Conservation (phyloP, 2,888 invertebrate genomes). For the Trichacis sp. region DNA sequence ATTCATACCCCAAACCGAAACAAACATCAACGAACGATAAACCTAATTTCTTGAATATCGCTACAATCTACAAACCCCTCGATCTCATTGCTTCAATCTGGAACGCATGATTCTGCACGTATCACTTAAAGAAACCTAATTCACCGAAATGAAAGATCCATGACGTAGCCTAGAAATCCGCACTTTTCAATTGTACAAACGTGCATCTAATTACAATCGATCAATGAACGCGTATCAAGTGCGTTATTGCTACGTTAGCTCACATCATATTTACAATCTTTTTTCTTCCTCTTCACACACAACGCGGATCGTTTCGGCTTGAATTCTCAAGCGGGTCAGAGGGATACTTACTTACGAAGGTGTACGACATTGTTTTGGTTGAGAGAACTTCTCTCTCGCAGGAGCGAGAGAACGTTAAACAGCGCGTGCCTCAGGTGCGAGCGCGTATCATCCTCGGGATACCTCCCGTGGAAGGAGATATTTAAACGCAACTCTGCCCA, state of each 20-base stretch:
- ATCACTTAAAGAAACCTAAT: slow-evolving; percentile 22
- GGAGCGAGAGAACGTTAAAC: slow-evolving; percentile 58
- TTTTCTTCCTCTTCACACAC: slow-evolving; percentile 25
- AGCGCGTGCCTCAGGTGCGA: slow-evolving; percentile 61
- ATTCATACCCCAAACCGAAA: too few relatives aligned
- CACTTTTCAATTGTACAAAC: slow-evolving; percentile 9
- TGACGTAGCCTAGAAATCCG: slow-evolving; percentile 10
- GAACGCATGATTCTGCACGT: slow-evolving; percentile 36
- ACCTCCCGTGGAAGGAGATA: slow-evolving; percentile 44
- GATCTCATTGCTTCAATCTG: slow-evolving; percentile 35
- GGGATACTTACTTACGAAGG: slow-evolving; percentile 61
- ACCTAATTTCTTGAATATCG: not conserved
- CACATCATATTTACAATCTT: slow-evolving; percentile 15
- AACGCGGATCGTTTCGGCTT: slow-evolving; percentile 53
- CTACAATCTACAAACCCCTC: slow-evolving; percentile 5
- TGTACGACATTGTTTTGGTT: slow-evolving; percentile 65
- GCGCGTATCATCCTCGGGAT: slow-evolving; percentile 37
- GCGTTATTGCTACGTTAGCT: slow-evolving; percentile 2
- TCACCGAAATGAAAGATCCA: not conserved
- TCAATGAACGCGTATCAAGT: slow-evolving; percentile 22
- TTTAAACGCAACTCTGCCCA: slow-evolving; percentile 39
- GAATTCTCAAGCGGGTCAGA: slow-evolving; percentile 66
- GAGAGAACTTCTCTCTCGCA: slow-evolving; percentile 46
- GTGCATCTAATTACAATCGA: slow-evolving; percentile 22
- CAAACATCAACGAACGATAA: not conserved